phyloP scores from a whole-genome alignment of 1,140 invertebrate genomes.

The Stenopsyche tienmushanensis region DNA sequence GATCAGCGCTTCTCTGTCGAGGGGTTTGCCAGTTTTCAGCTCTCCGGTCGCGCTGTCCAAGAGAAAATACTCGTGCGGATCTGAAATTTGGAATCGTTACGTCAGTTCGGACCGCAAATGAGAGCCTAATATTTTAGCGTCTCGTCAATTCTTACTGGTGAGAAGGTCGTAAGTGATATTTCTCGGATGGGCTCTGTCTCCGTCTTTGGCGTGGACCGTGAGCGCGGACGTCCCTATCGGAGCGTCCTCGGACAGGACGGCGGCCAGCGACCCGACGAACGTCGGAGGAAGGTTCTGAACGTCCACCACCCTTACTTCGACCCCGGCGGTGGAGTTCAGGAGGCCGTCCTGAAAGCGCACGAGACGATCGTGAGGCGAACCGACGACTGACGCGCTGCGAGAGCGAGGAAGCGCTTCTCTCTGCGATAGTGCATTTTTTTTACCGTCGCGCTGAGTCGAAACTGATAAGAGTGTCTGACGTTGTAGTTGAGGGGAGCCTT shows the following conservation, averaged over 20 bases:
- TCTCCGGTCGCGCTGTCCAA: slow-evolving; percentile 77
- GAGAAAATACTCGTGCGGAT: slow-evolving; percentile 84
- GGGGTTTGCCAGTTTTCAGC: slow-evolving; percentile 75
- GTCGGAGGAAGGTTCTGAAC: slow-evolving; percentile 81
- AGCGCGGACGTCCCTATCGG: slow-evolving; percentile 81
- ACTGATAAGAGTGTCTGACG: slow-evolving; percentile 72
- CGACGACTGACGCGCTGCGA: too few relatives aligned
- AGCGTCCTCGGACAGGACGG: slow-evolving; percentile 79
- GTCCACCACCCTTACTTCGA: slow-evolving; percentile 77
- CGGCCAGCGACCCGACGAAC: slow-evolving; percentile 77
- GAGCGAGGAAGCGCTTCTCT: too few relatives aligned
- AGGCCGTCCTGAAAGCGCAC: slow-evolving; percentile 75
- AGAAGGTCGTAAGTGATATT: slow-evolving; percentile 76
- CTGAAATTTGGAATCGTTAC: slow-evolving; percentile 58
- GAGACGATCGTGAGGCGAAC: too few relatives aligned
- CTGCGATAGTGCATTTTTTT: slow-evolving; percentile 47
- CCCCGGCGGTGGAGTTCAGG: slow-evolving; percentile 68
- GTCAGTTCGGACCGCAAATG: too few relatives aligned
- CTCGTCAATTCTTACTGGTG: too few relatives aligned
- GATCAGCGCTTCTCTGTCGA: slow-evolving; percentile 79
- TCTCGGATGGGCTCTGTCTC: slow-evolving; percentile 76
- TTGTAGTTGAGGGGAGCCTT: slow-evolving; percentile 68
- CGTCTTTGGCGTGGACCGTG: slow-evolving; percentile 77
- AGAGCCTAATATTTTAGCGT: too few relatives aligned
- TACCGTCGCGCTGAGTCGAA: slow-evolving; percentile 69